Base-by-base conservation (phyloP, 2,888 invertebrate species). In the Hoplodrina ambigua region DNA sequence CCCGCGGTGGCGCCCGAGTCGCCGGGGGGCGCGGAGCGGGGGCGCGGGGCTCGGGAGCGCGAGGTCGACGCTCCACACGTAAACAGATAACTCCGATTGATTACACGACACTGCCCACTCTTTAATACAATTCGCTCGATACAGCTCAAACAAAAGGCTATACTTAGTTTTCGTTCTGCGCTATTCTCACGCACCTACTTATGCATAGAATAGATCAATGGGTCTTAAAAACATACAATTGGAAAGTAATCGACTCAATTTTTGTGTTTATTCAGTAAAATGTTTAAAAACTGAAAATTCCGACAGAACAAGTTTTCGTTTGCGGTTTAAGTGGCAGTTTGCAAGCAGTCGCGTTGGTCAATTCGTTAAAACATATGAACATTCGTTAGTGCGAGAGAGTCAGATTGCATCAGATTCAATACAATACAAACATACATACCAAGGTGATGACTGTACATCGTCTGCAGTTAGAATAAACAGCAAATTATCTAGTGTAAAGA, bases 71-170 rank as follows among this genome's bases (percentile, higher is more conserved):
- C 89, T 89, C 92, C 82, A 82, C 85, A 85, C 88, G 89, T 91
- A 90, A 91, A 92, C 91, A 93, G 94, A 94, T 94, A 94, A 92
- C 90, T 90, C 85, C 87, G 87, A 91, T 90, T 93, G 92, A 93
- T 93, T 92, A 88, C 89, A 88, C 86, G 87, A 85, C 89, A 88
- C 87, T 89, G 86, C 87, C 92, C 91, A 89, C 89, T 88, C 87
- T 86, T 80, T 69, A 73, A 72, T 75, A 73, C 82, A 76, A 69
- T 77, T 74, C 69, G 72, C 61, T 78, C 75, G 68, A 78, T 83
- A 67, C 67, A 73, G 61, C 55, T 78, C 68, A 72, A 76, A 84
- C 77, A 82, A 86, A 85, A 79, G 78, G 62, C 75, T 77, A 71
- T 58, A 71, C 69, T 72, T 79, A 69, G 68, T 75, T 79, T 76